phyloP scores from a whole-genome alignment of 2,113 vertebrate species.

The Cyanoderma ruficeps region DNA sequence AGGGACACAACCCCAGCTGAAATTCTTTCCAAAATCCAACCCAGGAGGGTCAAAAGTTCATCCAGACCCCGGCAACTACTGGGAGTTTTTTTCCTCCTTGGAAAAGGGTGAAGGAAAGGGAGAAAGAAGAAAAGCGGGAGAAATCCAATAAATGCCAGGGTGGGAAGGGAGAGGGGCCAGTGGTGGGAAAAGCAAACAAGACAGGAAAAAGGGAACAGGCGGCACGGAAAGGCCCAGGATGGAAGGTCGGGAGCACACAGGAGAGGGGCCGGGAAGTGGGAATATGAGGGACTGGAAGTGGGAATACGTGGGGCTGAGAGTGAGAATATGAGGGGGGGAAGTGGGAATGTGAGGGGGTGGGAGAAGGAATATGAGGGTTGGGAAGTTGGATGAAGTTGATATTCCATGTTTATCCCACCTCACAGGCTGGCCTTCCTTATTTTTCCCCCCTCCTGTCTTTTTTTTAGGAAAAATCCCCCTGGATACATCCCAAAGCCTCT shows the following conservation, averaged over 20 bases:
- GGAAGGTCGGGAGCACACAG: neutral
- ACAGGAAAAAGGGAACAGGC: neutral
- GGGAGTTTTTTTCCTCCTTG: neutral
- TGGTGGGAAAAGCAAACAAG: conserved; percentile 66
- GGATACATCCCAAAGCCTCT: no score
- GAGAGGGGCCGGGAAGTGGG: neutral
- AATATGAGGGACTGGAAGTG: neutral
- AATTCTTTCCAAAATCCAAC: neutral
- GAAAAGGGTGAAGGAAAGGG: conserved; percentile 26
- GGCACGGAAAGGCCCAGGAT: neutral
- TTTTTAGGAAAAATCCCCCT: neutral
- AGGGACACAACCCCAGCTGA: neutral
- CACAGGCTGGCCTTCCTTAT: neutral
- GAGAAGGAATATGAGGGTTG: neutral
- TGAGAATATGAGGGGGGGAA: neutral
- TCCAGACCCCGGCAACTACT: rapidly evolving
- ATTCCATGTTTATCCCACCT: neutral
- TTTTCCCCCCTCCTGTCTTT: neutral
- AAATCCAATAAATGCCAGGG: conserved; percentile 49
- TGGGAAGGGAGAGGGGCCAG: conserved; percentile 41
- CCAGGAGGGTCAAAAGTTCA: conserved; percentile 50
- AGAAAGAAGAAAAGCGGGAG: conserved; percentile 8
- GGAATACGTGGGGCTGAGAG: neutral
- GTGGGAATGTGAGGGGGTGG: neutral
- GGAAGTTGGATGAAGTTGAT: neutral